phyloP scores from a whole-genome alignment of 2,797 vertebrate species.

The Rhynchonycteris naso region DNA sequence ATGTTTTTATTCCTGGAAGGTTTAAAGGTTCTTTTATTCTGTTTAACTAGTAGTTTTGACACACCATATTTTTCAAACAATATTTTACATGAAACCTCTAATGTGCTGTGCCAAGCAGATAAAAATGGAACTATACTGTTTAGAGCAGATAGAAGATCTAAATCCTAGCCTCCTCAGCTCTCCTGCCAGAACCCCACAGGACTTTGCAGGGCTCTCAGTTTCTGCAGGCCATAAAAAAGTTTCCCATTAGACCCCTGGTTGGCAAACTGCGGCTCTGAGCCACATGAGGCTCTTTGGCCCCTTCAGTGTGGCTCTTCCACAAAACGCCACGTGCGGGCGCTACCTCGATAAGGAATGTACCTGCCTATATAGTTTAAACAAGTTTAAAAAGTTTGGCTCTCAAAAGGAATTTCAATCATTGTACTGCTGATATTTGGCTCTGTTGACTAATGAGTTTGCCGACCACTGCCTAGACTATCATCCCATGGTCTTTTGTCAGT shows the following conservation, averaged over 20 bases:
- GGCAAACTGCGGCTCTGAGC: too few relatives aligned
- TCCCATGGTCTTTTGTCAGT: neutral
- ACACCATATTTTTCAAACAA: conserved; percentile 4
- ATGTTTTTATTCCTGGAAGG: neutral
- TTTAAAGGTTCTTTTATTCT: neutral
- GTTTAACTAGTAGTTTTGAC: conserved; percentile 1
- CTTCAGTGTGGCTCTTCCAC: too few relatives aligned
- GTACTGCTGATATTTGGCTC: too few relatives aligned
- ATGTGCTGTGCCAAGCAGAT: neutral
- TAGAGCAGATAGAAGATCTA: neutral
- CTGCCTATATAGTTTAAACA: too few relatives aligned
- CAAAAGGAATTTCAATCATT: too few relatives aligned
- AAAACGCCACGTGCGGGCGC: too few relatives aligned
- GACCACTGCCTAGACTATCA: too few relatives aligned
- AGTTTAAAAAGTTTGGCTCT: too few relatives aligned
- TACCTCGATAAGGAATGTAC: too few relatives aligned
- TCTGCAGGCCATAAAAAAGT: neutral
- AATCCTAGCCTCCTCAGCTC: neutral
- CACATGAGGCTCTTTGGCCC: too few relatives aligned
- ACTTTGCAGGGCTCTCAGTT: neutral
- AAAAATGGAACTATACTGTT: neutral
- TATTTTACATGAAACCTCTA: neutral
- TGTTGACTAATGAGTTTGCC: too few relatives aligned
- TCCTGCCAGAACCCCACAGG: neutral
- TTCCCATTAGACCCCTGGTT: too few relatives aligned